phyloP scores from a whole-genome alignment of 2,113 vertebrate genomes.

The Perca flavescens region DNA sequence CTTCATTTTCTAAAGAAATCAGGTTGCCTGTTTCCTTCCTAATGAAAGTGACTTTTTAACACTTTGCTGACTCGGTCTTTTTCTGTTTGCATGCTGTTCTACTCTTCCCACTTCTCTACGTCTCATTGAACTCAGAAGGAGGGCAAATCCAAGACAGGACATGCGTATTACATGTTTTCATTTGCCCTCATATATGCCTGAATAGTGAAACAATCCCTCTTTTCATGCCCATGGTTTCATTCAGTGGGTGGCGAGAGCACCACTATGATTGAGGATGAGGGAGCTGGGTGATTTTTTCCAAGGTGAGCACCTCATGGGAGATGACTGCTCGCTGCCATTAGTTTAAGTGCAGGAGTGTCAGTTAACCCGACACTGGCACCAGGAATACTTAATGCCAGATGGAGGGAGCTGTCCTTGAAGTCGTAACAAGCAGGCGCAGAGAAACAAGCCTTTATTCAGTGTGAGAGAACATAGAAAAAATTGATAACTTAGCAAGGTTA shows the following conservation, averaged over 20 bases:
- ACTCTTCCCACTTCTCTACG: constrained; percentile 56
- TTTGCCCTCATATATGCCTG: constrained; percentile 74
- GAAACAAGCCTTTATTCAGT: constrained; percentile 87
- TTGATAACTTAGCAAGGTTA: constrained; percentile 87
- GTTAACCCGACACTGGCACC: constrained; percentile 85
- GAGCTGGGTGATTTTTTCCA: constrained; percentile 80
- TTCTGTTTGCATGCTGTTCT: constrained; percentile 51
- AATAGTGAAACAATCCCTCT: constrained; percentile 82
- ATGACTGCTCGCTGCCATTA: constrained; percentile 82
- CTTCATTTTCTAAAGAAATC: constrained; percentile 34
- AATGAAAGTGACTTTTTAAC: constrained; percentile 56
- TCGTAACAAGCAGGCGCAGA: constrained; percentile 84
- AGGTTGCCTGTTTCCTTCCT: constrained; percentile 40
- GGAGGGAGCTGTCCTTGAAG: constrained; percentile 88
- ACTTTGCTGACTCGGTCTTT: constrained; percentile 62
- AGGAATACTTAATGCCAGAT: constrained; percentile 86
- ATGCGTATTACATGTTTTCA: constrained; percentile 80
- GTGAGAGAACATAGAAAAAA: constrained; percentile 84
- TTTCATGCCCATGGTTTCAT: constrained; percentile 81
- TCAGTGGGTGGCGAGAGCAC: constrained; percentile 81
- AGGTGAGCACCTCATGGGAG: constrained; percentile 83
- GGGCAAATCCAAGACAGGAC: constrained; percentile 76
- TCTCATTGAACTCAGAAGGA: constrained; percentile 70
- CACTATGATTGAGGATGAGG: constrained; percentile 82
- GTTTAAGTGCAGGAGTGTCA: constrained; percentile 85